Evolutionary conservation across 2,888 invertebrate species (phyloP).

Genomic region (Mythimna pallens): DNA sequence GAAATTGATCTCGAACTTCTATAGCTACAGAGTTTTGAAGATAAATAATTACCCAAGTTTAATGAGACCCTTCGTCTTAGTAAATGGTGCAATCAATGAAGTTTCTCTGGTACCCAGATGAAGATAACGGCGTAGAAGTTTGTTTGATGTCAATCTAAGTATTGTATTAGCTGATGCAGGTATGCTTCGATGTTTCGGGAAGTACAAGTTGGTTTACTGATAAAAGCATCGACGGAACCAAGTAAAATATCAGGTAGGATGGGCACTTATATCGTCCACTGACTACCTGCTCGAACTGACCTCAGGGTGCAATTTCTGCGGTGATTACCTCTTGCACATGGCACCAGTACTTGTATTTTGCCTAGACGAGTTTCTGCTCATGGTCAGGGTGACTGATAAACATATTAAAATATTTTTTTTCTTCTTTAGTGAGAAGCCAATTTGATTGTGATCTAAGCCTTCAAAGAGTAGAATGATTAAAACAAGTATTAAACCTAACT

Average conservation of each 20-base stretch:
- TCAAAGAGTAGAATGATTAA: background rate
- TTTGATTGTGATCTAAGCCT: background rate
- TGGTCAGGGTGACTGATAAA: background rate
- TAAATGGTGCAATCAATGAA: constrained; percentile 62
- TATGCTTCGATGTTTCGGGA: background rate
- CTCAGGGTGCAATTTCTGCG: too few relatives aligned
- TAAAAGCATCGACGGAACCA: too few relatives aligned
- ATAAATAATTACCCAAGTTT: constrained; percentile 65
- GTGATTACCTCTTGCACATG: background rate
- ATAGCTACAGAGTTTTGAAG: constrained; percentile 57
- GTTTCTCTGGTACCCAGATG: constrained; percentile 47
- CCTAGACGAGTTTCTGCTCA: background rate
- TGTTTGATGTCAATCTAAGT: constrained; percentile 36
- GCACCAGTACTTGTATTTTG: background rate
- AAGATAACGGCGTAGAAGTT: constrained; percentile 45
- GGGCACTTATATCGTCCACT: too few relatives aligned
- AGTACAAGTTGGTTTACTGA: background rate
- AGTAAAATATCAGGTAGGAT: too few relatives aligned
- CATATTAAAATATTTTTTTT: background rate
- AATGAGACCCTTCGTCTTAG: constrained; percentile 60
- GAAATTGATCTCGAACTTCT: constrained; percentile 56
- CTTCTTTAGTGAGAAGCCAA: background rate
- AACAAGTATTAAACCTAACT: background rate
- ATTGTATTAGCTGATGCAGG: constrained; percentile 30
- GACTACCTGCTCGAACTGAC: background rate